Evolutionary conservation across 1,140 invertebrate species (phyloP).

Genomic region (Callitettix versicolor): DNA sequence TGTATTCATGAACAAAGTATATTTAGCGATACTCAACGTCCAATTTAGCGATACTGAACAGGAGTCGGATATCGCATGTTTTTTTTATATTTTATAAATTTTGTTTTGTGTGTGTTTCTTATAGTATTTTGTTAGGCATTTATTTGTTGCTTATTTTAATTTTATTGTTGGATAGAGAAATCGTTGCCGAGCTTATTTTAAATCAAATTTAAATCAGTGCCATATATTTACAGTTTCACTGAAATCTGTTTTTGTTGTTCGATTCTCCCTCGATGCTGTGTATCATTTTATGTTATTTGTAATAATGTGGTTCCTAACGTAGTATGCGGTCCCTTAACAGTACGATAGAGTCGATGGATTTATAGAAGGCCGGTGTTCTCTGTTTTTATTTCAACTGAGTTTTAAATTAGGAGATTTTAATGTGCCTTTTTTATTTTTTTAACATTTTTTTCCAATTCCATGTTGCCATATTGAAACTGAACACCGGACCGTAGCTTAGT

Average conservation of each 20-base stretch:
- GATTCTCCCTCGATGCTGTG: neutral
- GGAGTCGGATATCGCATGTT: no score
- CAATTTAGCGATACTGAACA: no score
- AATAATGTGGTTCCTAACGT: constrained; percentile 26
- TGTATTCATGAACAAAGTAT: no score
- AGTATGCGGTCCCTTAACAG: constrained; percentile 25
- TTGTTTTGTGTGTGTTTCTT: no score
- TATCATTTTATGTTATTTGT: constrained; percentile 2
- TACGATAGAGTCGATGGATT: constrained; percentile 4
- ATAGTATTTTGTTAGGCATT: neutral
- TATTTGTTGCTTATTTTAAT: constrained; percentile 10
- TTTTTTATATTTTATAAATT: no score
- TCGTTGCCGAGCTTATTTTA: constrained; percentile 23
- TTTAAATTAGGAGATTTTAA: neutral
- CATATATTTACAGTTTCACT: constrained; percentile 21
- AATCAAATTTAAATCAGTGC: constrained; percentile 22
- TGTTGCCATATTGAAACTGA: neutral
- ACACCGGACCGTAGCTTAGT: no score
- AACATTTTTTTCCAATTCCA: neutral
- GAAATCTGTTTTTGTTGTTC: constrained; percentile 3
- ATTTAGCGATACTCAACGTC: no score
- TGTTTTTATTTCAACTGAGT: neutral
- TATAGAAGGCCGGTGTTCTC: no score
- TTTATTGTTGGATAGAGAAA: constrained; percentile 10
- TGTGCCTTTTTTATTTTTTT: constrained; percentile 5